Evolutionary conservation across 2,888 invertebrate species (phyloP), one percentile per base, ranked within the genome.

Genomic region (Rhingia rostrata): DNA sequence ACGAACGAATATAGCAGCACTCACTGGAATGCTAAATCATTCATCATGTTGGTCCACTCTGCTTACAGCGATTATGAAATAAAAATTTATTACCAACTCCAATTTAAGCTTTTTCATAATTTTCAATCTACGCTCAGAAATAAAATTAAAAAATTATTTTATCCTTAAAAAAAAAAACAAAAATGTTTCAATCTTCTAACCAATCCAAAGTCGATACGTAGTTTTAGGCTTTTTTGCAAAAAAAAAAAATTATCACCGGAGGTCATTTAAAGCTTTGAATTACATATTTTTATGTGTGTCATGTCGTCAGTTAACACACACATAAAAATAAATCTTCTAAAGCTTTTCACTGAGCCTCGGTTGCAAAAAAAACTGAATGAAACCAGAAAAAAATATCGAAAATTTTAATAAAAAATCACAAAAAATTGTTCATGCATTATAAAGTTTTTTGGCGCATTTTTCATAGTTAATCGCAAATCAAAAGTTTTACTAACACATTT

Each of bases 141-240:
- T 45, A 9, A 4, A 45, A 9, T 1, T 45, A 10, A 10, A 45
- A 22, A 22, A 45, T 4, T 12, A 6, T 60, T 43, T n/a, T 12
- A 33, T 6, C 4, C 41, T 32, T 10, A n/a, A n/a, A 22, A 22
- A 22, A 22, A 22, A 12, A n/a, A 33, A 67, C 9, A 64, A 60
- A 77, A 61, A 14, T 61, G 49, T 47, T 66, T 54, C 39, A 54
- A 58, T 49, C 56, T 75, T 85, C 84, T 78, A 78, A 67, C 64
- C 39, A 88, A 86, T 91, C 90, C 90, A 90, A 90, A 91, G 90
- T 90, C 90, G 89, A 90, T 90, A 90, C 90, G 90, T 91, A 90
- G 91, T 90, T 90, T 90, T 91, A 90, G 91, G 90, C 90, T 91
- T 89, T 89, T 87, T 88, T 88, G 86, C 86, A 87, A 80, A 22